These are phyloP conservation scores for Halichondria panicea DNA, from an alignment of 37 sponge, comb jelly and placozoan genomes.

Conservation along the genomic window DNA sequence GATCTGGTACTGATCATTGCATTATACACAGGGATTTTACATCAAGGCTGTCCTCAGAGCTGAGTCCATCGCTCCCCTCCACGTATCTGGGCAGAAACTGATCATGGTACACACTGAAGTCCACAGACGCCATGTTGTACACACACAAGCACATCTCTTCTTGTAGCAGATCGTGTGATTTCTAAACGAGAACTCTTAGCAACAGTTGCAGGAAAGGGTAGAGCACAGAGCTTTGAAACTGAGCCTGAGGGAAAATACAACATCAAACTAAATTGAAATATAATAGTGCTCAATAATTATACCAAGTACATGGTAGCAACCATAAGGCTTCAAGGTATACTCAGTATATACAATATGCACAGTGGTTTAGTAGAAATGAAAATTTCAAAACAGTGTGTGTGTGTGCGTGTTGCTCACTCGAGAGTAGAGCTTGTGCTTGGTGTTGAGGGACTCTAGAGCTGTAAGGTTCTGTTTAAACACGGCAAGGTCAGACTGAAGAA, in stretches of 20 bases:
- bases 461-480: conserved; percentile 70
- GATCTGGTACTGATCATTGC: too few species aligned
- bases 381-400: too few species aligned
- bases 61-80: conserved; percentile 30
- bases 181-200: conserved; percentile 75
- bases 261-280: too few species aligned
- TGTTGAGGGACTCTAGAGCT: conserved; percentile 64
- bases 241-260: conserved; percentile 26
- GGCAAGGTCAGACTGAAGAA: conserved; percentile 71
- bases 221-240: conserved; percentile 58
- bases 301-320: too few species aligned
- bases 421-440: conserved; percentile 62
- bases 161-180: conserved; percentile 80
- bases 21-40: too few species aligned
- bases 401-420: too few species aligned
- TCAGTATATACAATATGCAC: too few species aligned
- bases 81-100: conserved; percentile 71
- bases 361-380: too few species aligned
- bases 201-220: conserved; percentile 61
- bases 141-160: conserved; percentile 79
- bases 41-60: too few species aligned
- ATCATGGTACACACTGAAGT: conserved; percentile 66
- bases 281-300: too few species aligned
- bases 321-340: too few species aligned
- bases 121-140: conserved; percentile 75